phyloP scores from a whole-genome alignment of 2,888 invertebrate species.

The Hydrotaea diabolus region DNA sequence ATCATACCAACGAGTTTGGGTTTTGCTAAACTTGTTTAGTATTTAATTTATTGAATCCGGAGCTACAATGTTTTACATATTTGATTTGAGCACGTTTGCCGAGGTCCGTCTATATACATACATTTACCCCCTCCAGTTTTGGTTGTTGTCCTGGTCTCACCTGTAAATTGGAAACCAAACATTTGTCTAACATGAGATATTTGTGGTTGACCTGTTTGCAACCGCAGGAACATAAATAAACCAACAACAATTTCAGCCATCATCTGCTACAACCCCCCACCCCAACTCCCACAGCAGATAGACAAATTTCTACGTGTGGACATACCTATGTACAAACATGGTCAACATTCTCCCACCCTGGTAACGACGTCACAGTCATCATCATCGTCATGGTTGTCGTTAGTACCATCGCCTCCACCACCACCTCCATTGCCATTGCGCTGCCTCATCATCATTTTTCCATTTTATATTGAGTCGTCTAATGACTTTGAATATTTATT shows the following conservation, averaged over 20 bases:
- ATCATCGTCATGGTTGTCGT: not conserved
- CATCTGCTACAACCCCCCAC: not conserved
- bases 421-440: not conserved
- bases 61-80: too few species aligned
- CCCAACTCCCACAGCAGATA: not conserved
- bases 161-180: slow-evolving; percentile 3
- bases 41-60: too few species aligned
- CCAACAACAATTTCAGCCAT: slow-evolving; percentile 7
- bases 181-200: slow-evolving; percentile 32
- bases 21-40: too few species aligned
- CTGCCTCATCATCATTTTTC: slow-evolving; percentile 30
- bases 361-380: not conserved
- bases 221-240: slow-evolving; percentile 21
- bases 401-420: slow-evolving; percentile 1
- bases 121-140: not conserved
- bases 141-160: not conserved
- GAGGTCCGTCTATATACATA: not conserved
- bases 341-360: too few species aligned
- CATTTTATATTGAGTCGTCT: slow-evolving; percentile 64
- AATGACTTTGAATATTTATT: slow-evolving; percentile 71
- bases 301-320: not conserved
- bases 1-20: too few species aligned
- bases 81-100: not conserved
- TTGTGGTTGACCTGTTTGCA: slow-evolving; percentile 55
- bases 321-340: not conserved